Base-by-base conservation (phyloP, 92 coral and sea anemone genomes). In the Muricea muricata region DNA sequence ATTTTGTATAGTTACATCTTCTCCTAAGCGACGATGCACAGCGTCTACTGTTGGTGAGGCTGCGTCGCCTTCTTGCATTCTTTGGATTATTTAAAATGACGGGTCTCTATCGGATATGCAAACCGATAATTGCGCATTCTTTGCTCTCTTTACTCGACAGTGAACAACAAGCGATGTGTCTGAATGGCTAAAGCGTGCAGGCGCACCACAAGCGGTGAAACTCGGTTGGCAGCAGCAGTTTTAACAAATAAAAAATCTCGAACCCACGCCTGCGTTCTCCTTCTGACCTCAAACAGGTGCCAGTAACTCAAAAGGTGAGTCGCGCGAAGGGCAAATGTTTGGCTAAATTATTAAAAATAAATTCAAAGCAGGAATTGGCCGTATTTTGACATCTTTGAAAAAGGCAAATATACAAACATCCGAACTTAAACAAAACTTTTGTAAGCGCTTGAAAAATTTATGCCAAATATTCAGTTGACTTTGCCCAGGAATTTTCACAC, bases 71-170 rank as follows among this genome's bases (percentile, higher is more conserved):
- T 33, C 1, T 20, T 25, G 65, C 81, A 76, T 76, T 76, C 81
- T 50, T 76, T n/a, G 32, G 34, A 78, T 78, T 17, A 78, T 57
- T 56, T 46, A n/a, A n/a, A 78, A 78, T 78, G 71, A 56, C 83
- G 40, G 67, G 40, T 20, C 71, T 47, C 63, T 58, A 56, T 57
- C 71, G 47, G 82, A 77, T 77, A 26, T 55, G 78, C 33, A 23
- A 9, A 75, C 56, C 23, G 83, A 58, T 78, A 32, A 78, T 78
- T 14, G 13, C 37, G 54, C 83, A 78, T 78, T 78, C 55, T 58
- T 78, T 56, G 14, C 34, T 20, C 69, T 30, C 46, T 40, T 61
- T 46, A 34, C n/a, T 55, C 8, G 6, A 77, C 70, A 77, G 56
- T 50, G 78, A 77, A 32, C 25, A 18, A 46, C 52, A 32, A 77